A percentile compares a stretch with the other conserved stretches of the same genome.
Evolutionary conservation across 1,140 invertebrate species (phyloP).

Genomic region (Caenorhabditis briggsae): DNA sequence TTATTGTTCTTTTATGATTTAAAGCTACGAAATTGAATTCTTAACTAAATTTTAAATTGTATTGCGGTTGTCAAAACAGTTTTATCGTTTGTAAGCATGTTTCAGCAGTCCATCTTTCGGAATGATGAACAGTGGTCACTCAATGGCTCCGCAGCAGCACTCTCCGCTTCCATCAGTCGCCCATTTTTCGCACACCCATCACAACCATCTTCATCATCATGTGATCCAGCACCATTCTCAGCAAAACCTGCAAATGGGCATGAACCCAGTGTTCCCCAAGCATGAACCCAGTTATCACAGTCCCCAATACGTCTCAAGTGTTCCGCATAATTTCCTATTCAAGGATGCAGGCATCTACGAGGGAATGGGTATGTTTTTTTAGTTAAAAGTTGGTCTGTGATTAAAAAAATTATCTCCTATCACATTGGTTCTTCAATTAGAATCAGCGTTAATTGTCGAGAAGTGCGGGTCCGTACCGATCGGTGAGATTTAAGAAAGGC

Average conservation of each 20-base stretch:
- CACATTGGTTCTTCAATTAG: background rate
- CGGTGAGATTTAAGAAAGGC: too few species aligned
- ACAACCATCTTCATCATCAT: constrained; percentile 30
- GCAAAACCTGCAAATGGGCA: background rate
- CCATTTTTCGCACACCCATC: constrained; percentile 22
- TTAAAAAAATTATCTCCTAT: background rate
- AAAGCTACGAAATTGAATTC: background rate
- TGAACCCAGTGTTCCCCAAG: constrained; percentile 4
- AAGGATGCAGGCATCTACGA: constrained; percentile 36
- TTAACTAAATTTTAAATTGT: too few species aligned
- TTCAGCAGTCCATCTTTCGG: constrained; percentile 43
- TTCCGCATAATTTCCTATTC: background rate
- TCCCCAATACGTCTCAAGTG: background rate
- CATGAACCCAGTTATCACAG: constrained; percentile 11
- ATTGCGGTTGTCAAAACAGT: background rate
- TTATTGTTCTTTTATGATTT: background rate
- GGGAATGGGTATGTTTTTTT: constrained; percentile 31
- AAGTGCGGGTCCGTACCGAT: too few species aligned
- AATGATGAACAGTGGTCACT: constrained; percentile 33
- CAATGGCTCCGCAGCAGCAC: constrained; percentile 40
- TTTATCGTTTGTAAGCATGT: constrained; percentile 28
- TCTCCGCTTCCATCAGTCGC: constrained; percentile 22
- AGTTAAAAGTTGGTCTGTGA: too few species aligned
- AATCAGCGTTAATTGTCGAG: too few species aligned
- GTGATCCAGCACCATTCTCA: constrained; percentile 31